These are phyloP conservation scores for Agrilus cyanescens DNA, from an alignment of 2,888 invertebrate genomes.

Conservation along the genomic window DNA sequence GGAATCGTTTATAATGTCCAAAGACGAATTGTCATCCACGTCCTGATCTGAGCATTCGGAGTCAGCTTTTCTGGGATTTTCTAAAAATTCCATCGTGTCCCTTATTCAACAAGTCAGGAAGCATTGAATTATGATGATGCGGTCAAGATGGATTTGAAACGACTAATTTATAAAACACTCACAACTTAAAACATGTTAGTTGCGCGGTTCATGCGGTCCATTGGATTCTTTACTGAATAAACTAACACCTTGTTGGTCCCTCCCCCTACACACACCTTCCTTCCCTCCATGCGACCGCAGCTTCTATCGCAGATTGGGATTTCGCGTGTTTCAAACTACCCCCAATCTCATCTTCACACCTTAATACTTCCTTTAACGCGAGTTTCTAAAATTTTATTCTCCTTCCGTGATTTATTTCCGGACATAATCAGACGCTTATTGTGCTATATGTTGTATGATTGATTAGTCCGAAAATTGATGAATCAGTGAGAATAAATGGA, in stretches of 20 bases:
- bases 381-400: conserved; percentile 17
- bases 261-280: conserved; percentile 16
- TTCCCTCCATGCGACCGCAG: conserved; percentile 18
- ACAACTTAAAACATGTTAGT: not conserved
- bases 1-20: conserved; percentile 24
- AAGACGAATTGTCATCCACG: conserved; percentile 23
- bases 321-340: conserved; percentile 33
- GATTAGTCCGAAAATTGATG: too few species aligned
- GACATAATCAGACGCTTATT: too few species aligned
- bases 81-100: too few species aligned
- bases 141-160: not conserved
- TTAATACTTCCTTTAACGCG: conserved; percentile 27
- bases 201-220: conserved; percentile 20
- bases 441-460: too few species aligned
- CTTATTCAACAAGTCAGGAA: not conserved
- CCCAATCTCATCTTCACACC: conserved; percentile 34
- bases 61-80: conserved; percentile 10
- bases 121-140: not conserved
- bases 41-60: conserved; percentile 19
- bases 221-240: conserved; percentile 31
- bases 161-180: too few species aligned
- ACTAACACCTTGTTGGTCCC: conserved; percentile 26
- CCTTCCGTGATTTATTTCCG: too few species aligned
- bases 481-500: too few species aligned
- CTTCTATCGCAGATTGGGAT: conserved; percentile 34